Evolutionary conservation across 92 coral and sea anemone species (phyloP).

Genomic region (Metridium senile): DNA sequence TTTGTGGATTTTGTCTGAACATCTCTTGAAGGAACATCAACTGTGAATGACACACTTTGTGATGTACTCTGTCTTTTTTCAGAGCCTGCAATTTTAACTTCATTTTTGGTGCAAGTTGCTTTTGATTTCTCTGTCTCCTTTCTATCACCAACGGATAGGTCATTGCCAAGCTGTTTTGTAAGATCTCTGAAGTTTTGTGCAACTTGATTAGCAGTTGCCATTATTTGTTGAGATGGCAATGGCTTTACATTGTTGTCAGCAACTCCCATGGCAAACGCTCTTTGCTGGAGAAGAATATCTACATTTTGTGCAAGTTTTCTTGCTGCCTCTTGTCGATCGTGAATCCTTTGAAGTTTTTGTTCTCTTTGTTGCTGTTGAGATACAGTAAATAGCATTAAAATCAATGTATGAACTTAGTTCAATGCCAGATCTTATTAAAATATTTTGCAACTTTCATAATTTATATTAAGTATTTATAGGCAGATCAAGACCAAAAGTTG

Average conservation of each 20-base stretch:
- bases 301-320: constrained; percentile 87
- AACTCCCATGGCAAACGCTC: constrained; percentile 60
- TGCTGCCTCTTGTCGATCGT: constrained; percentile 89
- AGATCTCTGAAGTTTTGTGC: constrained; percentile 64
- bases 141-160: constrained; percentile 60
- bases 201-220: constrained; percentile 81
- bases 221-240: constrained; percentile 61
- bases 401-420: no score
- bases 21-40: constrained; percentile 42
- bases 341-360: constrained; percentile 82
- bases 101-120: not conserved
- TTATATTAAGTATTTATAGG: no score
- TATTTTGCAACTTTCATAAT: no score
- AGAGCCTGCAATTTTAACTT: not conserved
- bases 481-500: no score
- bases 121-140: not conserved
- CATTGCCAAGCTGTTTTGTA: constrained; percentile 62
- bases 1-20: not conserved
- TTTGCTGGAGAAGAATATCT: constrained; percentile 80
- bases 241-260: constrained; percentile 16
- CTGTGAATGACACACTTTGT: constrained; percentile 68
- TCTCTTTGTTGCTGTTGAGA: constrained; percentile 67
- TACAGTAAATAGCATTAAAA: not conserved
- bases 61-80: constrained; percentile 13
- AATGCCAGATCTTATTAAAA: no score